Evolutionary conservation across 2,797 vertebrate genomes (phyloP).

Genomic region (Calcarius lapponicus): DNA sequence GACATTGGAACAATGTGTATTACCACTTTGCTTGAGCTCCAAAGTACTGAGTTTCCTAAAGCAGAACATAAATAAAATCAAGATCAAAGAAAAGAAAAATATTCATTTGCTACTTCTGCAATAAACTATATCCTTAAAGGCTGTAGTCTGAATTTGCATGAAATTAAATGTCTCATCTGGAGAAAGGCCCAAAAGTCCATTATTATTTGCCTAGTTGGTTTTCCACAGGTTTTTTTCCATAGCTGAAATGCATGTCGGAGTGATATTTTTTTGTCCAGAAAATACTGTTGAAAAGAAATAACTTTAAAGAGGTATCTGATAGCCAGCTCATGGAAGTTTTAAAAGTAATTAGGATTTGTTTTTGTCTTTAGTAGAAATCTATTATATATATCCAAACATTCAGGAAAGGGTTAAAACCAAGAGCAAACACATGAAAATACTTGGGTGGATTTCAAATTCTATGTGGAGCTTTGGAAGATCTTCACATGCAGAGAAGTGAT

Average conservation of each 20-base stretch:
- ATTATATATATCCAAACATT: neutral
- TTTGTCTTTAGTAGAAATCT: neutral
- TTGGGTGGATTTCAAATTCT: neutral
- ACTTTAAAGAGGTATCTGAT: neutral
- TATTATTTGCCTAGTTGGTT: neutral
- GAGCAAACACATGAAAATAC: neutral
- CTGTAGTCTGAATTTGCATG: neutral
- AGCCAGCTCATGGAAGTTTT: neutral
- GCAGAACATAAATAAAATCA: neutral
- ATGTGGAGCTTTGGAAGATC: neutral
- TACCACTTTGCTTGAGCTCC: neutral
- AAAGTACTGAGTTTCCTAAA: neutral
- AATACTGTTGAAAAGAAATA: neutral
- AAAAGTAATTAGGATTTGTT: neutral
- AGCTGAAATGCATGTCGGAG: neutral
- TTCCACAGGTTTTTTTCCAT: neutral
- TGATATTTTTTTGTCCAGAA: neutral
- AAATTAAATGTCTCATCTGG: neutral
- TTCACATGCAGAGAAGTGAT: neutral
- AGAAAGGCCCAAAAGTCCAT: neutral
- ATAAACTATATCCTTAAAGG: neutral
- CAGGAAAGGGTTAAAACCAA: neutral
- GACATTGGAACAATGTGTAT: neutral
- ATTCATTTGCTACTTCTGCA: neutral
- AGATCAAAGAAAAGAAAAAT: neutral